Evolutionary conservation across 2,797 vertebrate species (phyloP), one percentile per base, ranked within the genome.

Genomic region (Microctenopoma lineatum): DNA sequence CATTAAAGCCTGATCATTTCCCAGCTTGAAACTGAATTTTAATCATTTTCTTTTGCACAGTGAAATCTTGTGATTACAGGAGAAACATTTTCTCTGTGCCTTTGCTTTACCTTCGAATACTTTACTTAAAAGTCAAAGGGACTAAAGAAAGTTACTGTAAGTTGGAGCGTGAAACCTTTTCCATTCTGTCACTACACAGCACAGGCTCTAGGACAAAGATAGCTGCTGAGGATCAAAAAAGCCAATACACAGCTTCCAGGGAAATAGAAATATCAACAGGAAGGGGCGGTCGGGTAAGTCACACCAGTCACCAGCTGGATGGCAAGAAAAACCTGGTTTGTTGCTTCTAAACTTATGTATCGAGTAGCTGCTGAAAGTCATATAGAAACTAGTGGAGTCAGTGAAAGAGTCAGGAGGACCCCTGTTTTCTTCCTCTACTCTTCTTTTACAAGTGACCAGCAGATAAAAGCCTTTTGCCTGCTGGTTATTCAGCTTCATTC

Each of bases 261-360:
- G 63, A 75, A 72, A 84, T 45, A 68, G 44, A 80, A 85, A 86
- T 77, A 82, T 71, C 71, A 75, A 81, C 75, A 68, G 76, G 76
- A 74, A 72, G 59, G 58, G 58, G 54, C 36, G 16, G 82, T 80
- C 70, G 75, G 67, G 73, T 82, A 87, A 74, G 52, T 54, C 54
- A 74, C 64, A 67, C 48, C 59, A 61, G 72, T 68, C 70, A 44
- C 44, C 59, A 45, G 59, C 60, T 25, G 32, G 75, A 61, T 5
- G 32, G 67, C 42, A 11, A 45, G 48, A 70, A 79, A 66, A 55
- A 47, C 51, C 69, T 57, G 39, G 3, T 46, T 14, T 69, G 72
- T 45, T 64, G 3, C 16, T 41, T 62, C 21, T 59, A 16, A 65
- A 54, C 32, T 26, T 14, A 51, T 68, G 29, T 15, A 42, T 27